Base-by-base conservation (phyloP, 2,113 vertebrate genomes). In the Edolisoma coerulescens region DNA sequence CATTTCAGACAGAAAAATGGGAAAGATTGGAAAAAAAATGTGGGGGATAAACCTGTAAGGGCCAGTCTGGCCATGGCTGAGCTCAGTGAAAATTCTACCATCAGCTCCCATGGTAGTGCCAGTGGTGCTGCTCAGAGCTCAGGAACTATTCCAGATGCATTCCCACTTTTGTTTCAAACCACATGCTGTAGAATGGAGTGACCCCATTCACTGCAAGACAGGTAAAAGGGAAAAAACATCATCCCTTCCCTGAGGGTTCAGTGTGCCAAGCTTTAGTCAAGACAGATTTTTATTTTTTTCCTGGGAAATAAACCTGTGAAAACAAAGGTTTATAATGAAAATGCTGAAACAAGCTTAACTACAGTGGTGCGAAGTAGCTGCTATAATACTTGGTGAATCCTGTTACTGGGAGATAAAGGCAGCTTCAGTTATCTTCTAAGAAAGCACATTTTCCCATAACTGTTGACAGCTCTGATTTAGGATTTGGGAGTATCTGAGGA, bases 261-360 rank as follows among this genome's bases (percentile, higher is more conserved):
- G n/a, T 24, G 27, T 39, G 32, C 50, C 56, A 26, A 60, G 76
- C 22, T 88, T 63, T 42, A 84, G 56, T 78, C 41, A 22, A 86
- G 75, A 41, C 21, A 84, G 52, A 50, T 63, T 56, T 67, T 18
- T 22, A n/a, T 41, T 26, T 44, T 50, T 70, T 39, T 41, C 1
- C 69, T 63, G 73, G 69, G 68, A 93, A 95, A 93, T 95, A 95
- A 94, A 95, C 61, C 63, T 87, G 67, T 84, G 91, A 75, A 97
- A 91, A 86, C 53, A 60, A 75, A 75, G 73, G 42, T 81, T 94
- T 84, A 16, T 35, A 56, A 80, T 54, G 61, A 79, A 95, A 97
- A 90, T 20, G 79, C 91, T 85, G 82, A 93, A 95, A 85, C 47
- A 57, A 77, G 87, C 93, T 94, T 39, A 89, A 81, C 90, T 10